Base-by-base conservation (phyloP, 2,888 invertebrate genomes). In the Mythimna pallens region DNA sequence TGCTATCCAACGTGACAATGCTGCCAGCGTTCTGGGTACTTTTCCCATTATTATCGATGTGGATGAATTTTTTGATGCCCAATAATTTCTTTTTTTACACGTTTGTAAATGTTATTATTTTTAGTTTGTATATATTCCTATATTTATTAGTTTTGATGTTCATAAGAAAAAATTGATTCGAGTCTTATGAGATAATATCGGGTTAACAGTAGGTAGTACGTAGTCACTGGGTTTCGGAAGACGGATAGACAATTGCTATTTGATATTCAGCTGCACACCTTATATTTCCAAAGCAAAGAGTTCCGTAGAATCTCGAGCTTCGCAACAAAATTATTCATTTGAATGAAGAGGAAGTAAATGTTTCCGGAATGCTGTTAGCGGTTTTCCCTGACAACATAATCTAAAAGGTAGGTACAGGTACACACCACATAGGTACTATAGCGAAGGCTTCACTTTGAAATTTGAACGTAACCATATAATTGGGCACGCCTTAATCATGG, bases 351-450 rank as follows among this genome's bases (percentile, higher is more conserved):
- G 58, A 70, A 73, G 12, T 34, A 54, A 43, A 43, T 58, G 2
- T 54, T 78, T 71, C 54, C 36, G 73, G 73, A 79, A 72, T 72
- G 58, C 12, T 59, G 10, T 34, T 43, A 10, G 34, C 58, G 50
- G 73, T 74, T 74, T 78, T 78, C 72, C 73, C 59, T 47, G 71
- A 61, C 34, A 72, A 70, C 47, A 54, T 47, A 61, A 59, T 61
- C 22, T 47, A 47, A 43, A 5, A 12, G 36, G 17, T 17, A 47
- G 20, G 30, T 20, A 22, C n/a, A 30, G n/a, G 4, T 14, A 58
- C 30, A 12, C 30, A 43, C 59, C 14, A 43, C 34, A 59, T 43
- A 47, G 25, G 30, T 30, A 30, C 30, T 61, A 22, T 8, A 54
- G 20, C 30, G 30, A 6, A 54, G 36, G 52, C 30, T 6, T 47